Percentiles rank a stretch among this genome's conserved stretches.
These are phyloP conservation scores for Frieseomelitta varia DNA, from an alignment of 1,140 invertebrate genomes.

Conservation along the genomic window DNA sequence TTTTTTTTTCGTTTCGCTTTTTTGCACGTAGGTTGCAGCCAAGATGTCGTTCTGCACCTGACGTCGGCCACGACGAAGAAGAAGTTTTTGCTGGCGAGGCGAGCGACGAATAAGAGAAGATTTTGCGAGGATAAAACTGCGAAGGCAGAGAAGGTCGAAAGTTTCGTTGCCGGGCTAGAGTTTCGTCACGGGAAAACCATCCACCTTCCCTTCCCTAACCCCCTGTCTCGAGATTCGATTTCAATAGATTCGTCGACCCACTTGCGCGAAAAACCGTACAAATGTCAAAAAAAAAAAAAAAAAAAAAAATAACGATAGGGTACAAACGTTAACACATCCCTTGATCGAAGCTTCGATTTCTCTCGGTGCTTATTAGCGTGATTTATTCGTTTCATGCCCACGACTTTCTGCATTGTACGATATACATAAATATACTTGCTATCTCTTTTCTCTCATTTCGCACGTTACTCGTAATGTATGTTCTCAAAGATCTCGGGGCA, in stretches of 20 bases:
- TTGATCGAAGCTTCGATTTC: not conserved
- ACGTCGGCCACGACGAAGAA: slow-evolving; percentile 36
- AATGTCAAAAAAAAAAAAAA: no score
- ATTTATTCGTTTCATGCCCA: not conserved
- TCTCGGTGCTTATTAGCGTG: fast-evolving
- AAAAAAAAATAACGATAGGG: not conserved
- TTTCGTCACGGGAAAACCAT: slow-evolving; percentile 23
- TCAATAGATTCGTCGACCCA: slow-evolving; percentile 20
- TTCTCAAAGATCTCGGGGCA: no score
- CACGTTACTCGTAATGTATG: no score
- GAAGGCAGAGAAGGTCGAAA: slow-evolving; percentile 37
- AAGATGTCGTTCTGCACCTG: slow-evolving; percentile 50
- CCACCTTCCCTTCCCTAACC: no score
- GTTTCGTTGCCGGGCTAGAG: slow-evolving; percentile 42
- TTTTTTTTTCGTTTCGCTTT: not conserved
- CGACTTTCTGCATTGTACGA: not conserved
- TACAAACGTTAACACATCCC: not conserved
- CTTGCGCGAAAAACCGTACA: not conserved
- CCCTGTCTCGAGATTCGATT: slow-evolving; percentile 40
- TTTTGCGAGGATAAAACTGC: slow-evolving; percentile 62
- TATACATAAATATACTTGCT: no score
- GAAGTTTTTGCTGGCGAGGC: slow-evolving; percentile 57
- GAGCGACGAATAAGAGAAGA: slow-evolving; percentile 61
- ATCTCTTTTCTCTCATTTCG: no score
- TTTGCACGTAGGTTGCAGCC: slow-evolving; percentile 31